These are phyloP conservation scores for Polyommatus icarus DNA, from an alignment of 2,888 invertebrate species.

Conservation along the genomic window DNA sequence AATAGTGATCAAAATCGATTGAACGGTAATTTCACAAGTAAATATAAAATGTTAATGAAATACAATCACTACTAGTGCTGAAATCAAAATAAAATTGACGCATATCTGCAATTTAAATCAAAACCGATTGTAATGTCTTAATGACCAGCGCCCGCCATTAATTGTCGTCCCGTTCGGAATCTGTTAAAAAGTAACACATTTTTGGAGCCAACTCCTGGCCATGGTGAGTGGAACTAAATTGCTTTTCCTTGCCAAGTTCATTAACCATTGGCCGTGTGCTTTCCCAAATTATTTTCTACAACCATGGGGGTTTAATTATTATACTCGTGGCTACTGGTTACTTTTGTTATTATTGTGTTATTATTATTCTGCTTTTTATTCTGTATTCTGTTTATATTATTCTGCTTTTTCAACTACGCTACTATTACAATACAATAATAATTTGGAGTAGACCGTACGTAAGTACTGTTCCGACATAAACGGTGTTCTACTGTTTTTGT, in stretches of 20 bases:
- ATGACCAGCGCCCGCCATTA: constrained; percentile 11
- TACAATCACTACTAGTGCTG: not conserved
- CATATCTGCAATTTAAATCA: constrained; percentile 11
- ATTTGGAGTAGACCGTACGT: no score
- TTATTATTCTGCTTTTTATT: no score
- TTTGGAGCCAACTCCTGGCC: constrained; percentile 24
- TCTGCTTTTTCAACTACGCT: no score
- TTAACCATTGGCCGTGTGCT: constrained; percentile 34
- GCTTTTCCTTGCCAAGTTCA: constrained; percentile 39
- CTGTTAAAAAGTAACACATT: constrained; percentile 31
- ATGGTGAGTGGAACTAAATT: constrained; percentile 34
- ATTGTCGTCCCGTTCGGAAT: constrained; percentile 9
- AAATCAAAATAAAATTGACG: constrained; percentile 15
- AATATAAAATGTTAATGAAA: not conserved
- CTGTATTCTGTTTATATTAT: no score
- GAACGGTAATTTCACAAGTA: no score
- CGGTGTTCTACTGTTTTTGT: no score
- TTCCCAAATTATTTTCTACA: constrained; percentile 32
- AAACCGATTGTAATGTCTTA: constrained; percentile 18
- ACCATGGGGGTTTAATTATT: not conserved
- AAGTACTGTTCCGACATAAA: no score
- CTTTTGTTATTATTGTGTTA: no score
- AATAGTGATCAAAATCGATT: not conserved
- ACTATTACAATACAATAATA: no score
- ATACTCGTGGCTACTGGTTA: not conserved